Conservation (phyloP, 2,797 vertebrate genomes). For the Lagothrix lagotricha region DNA sequence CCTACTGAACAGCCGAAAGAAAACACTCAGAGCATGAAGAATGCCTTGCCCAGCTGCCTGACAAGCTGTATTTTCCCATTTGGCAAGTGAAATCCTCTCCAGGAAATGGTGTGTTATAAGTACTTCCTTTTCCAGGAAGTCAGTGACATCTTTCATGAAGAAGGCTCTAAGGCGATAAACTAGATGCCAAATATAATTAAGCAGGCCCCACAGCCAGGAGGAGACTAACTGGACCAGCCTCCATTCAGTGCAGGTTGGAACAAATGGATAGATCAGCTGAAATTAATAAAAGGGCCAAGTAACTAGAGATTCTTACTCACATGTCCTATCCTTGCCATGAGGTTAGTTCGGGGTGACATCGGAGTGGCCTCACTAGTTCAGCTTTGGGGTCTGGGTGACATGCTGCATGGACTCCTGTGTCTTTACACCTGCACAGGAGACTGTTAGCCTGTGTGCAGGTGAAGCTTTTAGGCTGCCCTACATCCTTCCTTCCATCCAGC, state of each 20-base stretch:
- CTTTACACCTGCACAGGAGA: neutral
- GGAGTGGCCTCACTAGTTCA: neutral
- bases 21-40: slow-evolving; percentile 21
- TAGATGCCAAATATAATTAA: slow-evolving; percentile 45
- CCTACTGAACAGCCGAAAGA: neutral
- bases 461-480: neutral
- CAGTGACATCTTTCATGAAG: slow-evolving; percentile 20
- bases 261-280: slow-evolving; percentile 38
- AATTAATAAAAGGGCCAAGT: slow-evolving; percentile 50
- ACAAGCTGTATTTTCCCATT: slow-evolving; percentile 5
- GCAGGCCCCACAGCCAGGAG: neutral
- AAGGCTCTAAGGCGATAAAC: neutral
- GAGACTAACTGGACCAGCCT: neutral
- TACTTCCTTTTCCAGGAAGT: neutral
- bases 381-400: neutral
- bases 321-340: neutral
- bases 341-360: neutral
- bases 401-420: neutral
- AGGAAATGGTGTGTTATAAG: slow-evolving; percentile 13
- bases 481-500: no score
- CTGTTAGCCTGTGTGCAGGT: neutral
- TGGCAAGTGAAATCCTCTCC: neutral
- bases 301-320: slow-evolving; percentile 33
- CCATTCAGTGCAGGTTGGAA: neutral
- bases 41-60: neutral